A percentile compares a stretch with the other conserved stretches of the same genome.
Conservation (phyloP, 2,797 vertebrate genomes). For the Chaenodraco wilsoni region DNA sequence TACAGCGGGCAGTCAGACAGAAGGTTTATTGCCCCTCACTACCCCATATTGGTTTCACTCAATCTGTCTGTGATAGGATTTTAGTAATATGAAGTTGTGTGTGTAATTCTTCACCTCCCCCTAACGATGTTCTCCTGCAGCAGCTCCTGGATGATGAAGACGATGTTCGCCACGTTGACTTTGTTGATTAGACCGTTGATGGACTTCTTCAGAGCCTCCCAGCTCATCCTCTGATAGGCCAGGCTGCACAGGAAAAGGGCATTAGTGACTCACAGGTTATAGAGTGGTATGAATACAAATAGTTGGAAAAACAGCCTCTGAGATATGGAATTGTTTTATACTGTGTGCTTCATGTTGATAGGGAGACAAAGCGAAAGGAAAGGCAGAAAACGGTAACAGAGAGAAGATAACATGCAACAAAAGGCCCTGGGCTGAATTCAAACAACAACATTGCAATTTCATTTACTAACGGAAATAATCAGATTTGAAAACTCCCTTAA, state of each 20-base stretch:
- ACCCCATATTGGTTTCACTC: too few species aligned
- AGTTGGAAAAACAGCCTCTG: too few species aligned
- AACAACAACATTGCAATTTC: too few species aligned
- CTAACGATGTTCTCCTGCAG: conserved; percentile 97
- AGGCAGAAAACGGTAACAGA: too few species aligned
- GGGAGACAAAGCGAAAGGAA: too few species aligned
- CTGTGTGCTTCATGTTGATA: too few species aligned
- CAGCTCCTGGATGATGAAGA: conserved; percentile 95
- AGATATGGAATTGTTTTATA: too few species aligned
- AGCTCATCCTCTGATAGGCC: conserved; percentile 98
- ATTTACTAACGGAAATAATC: background rate
- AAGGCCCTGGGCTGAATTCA: too few species aligned
- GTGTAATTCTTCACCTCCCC: conserved; percentile 85
- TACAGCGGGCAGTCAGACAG: background rate
- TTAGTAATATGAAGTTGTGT: background rate
- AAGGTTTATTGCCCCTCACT: too few species aligned
- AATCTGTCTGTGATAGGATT: too few species aligned
- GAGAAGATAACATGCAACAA: too few species aligned
- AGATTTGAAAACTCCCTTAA: background rate
- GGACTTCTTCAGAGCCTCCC: conserved; percentile 98
- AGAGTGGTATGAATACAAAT: too few species aligned
- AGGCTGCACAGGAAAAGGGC: conserved; percentile 81
- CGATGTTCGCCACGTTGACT: conserved; percentile 97
- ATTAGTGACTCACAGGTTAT: background rate
- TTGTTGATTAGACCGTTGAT: conserved; percentile 99